Percentiles rank a stretch among this genome's conserved stretches.
Conservation (phyloP, 2,888 invertebrate genomes). For the Eilema sororculum region DNA sequence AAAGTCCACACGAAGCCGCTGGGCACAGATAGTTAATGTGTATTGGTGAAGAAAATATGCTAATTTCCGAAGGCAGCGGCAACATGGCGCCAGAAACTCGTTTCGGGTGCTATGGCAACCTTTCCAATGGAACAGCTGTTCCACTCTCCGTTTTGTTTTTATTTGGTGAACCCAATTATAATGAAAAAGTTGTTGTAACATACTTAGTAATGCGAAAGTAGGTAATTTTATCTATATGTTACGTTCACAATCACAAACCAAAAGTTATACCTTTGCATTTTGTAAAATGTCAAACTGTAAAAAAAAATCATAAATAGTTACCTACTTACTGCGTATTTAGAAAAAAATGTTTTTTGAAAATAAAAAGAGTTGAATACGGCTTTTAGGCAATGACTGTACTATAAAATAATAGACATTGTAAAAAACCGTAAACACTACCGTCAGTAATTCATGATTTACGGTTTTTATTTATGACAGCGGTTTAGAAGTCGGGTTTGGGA, state of each 20-base stretch:
- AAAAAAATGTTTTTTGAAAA: no score
- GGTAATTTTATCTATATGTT: no score
- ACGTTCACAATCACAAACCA: no score
- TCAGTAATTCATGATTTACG: background rate
- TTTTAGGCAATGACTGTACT: no score
- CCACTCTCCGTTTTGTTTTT: background rate
- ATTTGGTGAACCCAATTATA: background rate
- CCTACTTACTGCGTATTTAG: no score
- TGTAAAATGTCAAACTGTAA: no score
- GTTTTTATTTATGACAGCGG: background rate
- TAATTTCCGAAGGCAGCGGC: constrained; percentile 33
- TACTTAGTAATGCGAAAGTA: background rate
- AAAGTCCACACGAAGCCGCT: no score
- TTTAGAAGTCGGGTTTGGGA: no score
- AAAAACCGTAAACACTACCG: background rate
- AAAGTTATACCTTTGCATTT: no score
- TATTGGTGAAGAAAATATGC: constrained; percentile 27
- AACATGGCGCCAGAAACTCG: constrained; percentile 24
- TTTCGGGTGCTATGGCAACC: constrained; percentile 24
- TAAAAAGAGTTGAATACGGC: no score
- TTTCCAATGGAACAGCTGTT: constrained; percentile 32
- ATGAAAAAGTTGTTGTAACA: background rate
- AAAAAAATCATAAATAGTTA: no score
- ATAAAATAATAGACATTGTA: no score
- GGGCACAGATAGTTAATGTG: background rate